These are phyloP conservation scores for Melanotaenia pygmaea DNA, from an alignment of 2,797 vertebrate genomes.

Conservation along the genomic window DNA sequence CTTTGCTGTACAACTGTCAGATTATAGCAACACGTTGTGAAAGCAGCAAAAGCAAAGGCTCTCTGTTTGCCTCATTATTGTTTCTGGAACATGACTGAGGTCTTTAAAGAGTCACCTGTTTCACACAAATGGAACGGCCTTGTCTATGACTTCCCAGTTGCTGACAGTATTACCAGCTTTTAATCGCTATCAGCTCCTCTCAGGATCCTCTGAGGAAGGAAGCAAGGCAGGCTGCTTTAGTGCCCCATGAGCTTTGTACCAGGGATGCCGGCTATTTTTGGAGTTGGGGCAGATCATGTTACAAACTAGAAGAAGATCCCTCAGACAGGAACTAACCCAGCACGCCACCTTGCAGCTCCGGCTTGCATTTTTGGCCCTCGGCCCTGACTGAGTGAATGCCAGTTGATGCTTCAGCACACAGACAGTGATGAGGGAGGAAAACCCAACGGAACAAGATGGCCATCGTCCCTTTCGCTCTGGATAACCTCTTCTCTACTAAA, in stretches of 20 bases:
- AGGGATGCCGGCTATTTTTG: constrained; percentile 80
- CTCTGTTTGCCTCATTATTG: constrained; percentile 5
- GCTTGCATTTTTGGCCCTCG: constrained; percentile 60
- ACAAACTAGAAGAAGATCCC: constrained; percentile 73
- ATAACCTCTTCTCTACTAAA: constrained; percentile 53
- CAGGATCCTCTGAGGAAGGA: constrained; percentile 73
- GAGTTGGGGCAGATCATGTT: constrained; percentile 68
- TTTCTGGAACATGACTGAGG: constrained; percentile 9
- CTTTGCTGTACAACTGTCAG: constrained; percentile 3
- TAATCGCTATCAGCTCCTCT: constrained; percentile 59
- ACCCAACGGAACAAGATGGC: constrained; percentile 51
- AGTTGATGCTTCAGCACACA: constrained; percentile 52
- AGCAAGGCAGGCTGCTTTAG: constrained; percentile 59
- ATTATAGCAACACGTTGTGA: constrained; percentile 8
- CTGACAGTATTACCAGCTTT: constrained; percentile 48
- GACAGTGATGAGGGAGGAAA: constrained; percentile 63
- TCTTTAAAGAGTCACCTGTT: constrained; percentile 49
- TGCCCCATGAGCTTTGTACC: constrained; percentile 60
- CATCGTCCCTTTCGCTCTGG: constrained; percentile 64
- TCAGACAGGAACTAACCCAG: constrained; percentile 81
- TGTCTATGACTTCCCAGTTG: constrained; percentile 40
- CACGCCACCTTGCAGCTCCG: constrained; percentile 65
- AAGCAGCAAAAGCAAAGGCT: constrained; percentile 33
- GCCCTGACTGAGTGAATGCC: constrained; percentile 43
- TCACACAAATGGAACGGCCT: constrained; percentile 27